Percentiles rank a stretch among this genome's conserved stretches.
Evolutionary conservation across 2,888 invertebrate species (phyloP).

Genomic region (Agapostemon virescens): DNA sequence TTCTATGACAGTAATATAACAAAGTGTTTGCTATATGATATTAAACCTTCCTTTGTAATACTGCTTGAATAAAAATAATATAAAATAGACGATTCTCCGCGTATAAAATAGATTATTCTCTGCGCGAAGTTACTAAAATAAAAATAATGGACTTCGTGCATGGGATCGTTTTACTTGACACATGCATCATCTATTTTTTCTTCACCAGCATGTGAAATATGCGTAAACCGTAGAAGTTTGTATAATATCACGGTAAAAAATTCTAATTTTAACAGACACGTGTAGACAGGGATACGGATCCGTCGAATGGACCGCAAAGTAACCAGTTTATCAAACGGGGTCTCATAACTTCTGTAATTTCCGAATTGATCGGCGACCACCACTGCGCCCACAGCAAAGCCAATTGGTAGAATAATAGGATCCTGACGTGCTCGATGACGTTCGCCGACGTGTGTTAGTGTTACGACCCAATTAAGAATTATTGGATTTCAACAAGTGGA

Average conservation of each 20-base stretch:
- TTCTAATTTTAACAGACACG: neutral
- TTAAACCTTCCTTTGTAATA: too few relatives aligned
- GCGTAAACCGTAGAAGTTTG: too few relatives aligned
- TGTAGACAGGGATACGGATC: neutral
- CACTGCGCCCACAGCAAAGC: neutral
- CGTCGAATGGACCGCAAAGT: neutral
- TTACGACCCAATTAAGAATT: slow-evolving; percentile 55
- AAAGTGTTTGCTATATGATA: too few relatives aligned
- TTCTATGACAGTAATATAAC: too few relatives aligned
- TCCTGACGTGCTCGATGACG: slow-evolving; percentile 20
- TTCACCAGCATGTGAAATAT: too few relatives aligned
- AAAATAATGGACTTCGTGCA: too few relatives aligned
- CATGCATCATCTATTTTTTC: too few relatives aligned
- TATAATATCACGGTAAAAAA: neutral
- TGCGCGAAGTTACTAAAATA: too few relatives aligned
- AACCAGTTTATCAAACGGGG: neutral
- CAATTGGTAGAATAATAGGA: slow-evolving; percentile 29
- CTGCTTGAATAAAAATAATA: too few relatives aligned
- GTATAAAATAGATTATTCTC: too few relatives aligned
- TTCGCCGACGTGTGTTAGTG: slow-evolving; percentile 38
- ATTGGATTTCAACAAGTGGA: slow-evolving; percentile 45
- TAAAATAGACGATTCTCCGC: too few relatives aligned
- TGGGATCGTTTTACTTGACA: too few relatives aligned
- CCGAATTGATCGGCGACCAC: neutral
- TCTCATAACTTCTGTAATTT: slow-evolving; percentile 1